Evolutionary conservation across 1,140 invertebrate genomes (phyloP), one percentile per base, ranked within the genome.

Genomic region (Drosophila tani): DNA sequence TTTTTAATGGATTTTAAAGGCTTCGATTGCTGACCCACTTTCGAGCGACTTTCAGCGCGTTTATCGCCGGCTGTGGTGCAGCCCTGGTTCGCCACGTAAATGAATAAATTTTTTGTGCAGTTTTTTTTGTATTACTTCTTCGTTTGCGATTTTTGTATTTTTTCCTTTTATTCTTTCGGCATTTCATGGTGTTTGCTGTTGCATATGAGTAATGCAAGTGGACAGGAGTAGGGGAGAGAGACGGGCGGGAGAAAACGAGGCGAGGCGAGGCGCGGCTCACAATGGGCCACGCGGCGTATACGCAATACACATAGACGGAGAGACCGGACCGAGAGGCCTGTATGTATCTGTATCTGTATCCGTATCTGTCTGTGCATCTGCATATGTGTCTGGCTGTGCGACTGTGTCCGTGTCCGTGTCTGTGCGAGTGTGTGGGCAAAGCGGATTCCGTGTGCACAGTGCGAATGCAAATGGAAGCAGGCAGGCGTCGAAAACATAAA

Each of bases 261-360:
- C 53, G 77, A 64, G 51, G 50, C 53, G 67, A 86, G 83, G 83
- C 73, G 82, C 79, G 75, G 75, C 83, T 79, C 83, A 79, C 83
- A 82, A 87, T 82, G 83, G 83, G 81, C 84, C 51, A 88, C 84
- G 76, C 83, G 76, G 67, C 80, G 83, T 88, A 87, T 88, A 87
- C 83, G 83, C 83, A 88, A 83, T 60, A 53, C 65, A 46, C 40
- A 50, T 66, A 50, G 41, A 41, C 55, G 56, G 43, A 60, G 49
- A 60, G 50, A 63, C 75, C 49, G 81, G 78, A 79, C 82, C 65
- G 32, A 74, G 24, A 74, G 68, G 35, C 56, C 17, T 71, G 79
- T 79, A 82, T 79, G 80, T 79, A 79, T 63, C 46, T 56, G 46
- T 56, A 79, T 73, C 41, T 75, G 65, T 60, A 38, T 21, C n/a